phyloP scores from a whole-genome alignment of 2,113 vertebrate genomes.

The Bothrops jararaca region DNA sequence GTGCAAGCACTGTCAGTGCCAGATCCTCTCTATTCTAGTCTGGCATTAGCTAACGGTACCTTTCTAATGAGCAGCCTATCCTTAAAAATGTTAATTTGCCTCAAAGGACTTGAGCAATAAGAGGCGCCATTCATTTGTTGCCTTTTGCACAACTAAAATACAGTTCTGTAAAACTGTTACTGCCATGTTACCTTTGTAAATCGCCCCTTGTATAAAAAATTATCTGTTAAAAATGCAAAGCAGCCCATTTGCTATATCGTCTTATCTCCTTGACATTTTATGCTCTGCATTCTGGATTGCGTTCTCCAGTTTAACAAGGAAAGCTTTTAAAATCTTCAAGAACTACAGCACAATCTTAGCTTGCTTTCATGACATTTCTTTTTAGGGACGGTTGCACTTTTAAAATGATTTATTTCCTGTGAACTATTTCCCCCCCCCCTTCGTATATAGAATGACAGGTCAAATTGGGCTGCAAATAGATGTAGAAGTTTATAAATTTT shows the following conservation, averaged over 20 bases:
- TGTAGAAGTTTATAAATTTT: neutral
- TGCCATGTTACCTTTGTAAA: conserved; percentile 36
- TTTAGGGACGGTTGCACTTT: neutral
- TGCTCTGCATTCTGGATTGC: conserved; percentile 31
- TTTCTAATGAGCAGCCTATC: neutral
- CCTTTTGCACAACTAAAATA: neutral
- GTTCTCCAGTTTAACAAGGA: conserved; percentile 51
- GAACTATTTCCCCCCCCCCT: neutral
- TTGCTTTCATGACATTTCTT: conserved; percentile 10
- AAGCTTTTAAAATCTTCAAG: conserved; percentile 15
- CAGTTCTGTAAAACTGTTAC: neutral
- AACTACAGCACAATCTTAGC: conserved; percentile 5
- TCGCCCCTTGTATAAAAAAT: conserved; percentile 21
- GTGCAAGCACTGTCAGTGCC: neutral
- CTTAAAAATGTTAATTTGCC: neutral
- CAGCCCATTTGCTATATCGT: conserved; percentile 26
- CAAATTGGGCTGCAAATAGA: neutral
- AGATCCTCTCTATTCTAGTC: neutral
- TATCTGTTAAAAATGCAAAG: conserved; percentile 38
- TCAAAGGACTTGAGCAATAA: neutral
- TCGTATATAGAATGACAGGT: neutral
- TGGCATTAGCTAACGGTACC: neutral
- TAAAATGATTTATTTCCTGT: neutral
- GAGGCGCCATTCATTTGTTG: neutral
- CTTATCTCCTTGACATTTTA: conserved; percentile 40